These are phyloP conservation scores for Antedon mediterranea DNA, from an alignment of 53 echinoderm and acorn worm genomes.

Conservation along the genomic window DNA sequence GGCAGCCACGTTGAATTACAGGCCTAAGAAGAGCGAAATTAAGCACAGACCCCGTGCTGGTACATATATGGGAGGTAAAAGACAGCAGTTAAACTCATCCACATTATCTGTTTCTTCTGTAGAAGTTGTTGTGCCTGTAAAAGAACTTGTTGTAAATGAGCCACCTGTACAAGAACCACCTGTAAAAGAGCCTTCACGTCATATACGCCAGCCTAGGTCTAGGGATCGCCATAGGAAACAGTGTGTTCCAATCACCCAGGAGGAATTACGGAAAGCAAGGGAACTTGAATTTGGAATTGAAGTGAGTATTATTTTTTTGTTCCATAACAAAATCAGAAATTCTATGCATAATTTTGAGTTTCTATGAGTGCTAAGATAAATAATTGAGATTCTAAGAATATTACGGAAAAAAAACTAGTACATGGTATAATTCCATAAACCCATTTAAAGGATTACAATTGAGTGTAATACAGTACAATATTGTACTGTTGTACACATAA, in stretches of 20 bases:
- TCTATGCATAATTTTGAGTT: too few relatives aligned
- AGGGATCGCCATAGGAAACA: conserved; percentile 53
- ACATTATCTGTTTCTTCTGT: background rate
- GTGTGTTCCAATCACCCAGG: conserved; percentile 58
- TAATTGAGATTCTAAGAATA: too few relatives aligned
- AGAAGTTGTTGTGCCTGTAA: background rate
- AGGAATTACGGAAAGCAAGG: conserved; percentile 69
- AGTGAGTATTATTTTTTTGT: background rate
- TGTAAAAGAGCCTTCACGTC: background rate
- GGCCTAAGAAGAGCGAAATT: background rate
- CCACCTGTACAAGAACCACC: too few relatives aligned
- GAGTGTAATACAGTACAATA: too few relatives aligned
- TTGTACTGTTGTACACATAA: too few relatives aligned
- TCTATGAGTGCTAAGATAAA: too few relatives aligned
- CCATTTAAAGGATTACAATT: too few relatives aligned
- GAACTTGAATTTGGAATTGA: background rate
- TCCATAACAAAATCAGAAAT: too few relatives aligned
- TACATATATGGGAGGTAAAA: background rate
- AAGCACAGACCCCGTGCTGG: background rate
- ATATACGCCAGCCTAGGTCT: background rate
- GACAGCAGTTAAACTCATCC: background rate
- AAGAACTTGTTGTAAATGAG: background rate
- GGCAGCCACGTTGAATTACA: background rate
- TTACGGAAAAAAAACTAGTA: too few relatives aligned
- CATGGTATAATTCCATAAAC: too few relatives aligned